Evolutionary conservation across 2,888 invertebrate genomes (phyloP).

Genomic region (Torymus tubicola): DNA sequence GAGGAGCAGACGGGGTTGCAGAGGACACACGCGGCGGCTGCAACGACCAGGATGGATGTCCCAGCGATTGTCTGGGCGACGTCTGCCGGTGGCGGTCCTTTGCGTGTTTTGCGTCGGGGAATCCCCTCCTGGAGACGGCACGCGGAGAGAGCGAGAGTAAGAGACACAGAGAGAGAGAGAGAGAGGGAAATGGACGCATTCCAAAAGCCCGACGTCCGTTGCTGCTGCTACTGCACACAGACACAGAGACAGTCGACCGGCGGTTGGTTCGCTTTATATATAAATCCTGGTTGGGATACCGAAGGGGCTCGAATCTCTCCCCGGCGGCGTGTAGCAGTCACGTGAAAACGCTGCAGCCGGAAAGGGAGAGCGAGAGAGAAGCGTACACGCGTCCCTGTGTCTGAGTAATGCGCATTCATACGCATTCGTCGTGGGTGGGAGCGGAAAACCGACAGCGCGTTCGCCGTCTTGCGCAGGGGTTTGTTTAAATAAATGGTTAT

Average conservation of each 20-base stretch:
- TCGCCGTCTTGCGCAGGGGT: slow-evolving; percentile 15
- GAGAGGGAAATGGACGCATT: slow-evolving; percentile 59
- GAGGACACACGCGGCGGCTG: neutral
- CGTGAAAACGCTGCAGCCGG: neutral
- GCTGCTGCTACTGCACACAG: neutral
- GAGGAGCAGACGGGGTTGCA: neutral
- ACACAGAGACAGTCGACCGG: no score
- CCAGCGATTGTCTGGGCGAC: slow-evolving; percentile 61
- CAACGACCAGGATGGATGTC: slow-evolving; percentile 58
- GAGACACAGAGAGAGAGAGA: slow-evolving; percentile 10
- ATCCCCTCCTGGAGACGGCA: slow-evolving; percentile 53
- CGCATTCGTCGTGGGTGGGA: slow-evolving; percentile 4
- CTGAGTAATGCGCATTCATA: slow-evolving; percentile 43
- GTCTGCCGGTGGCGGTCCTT: slow-evolving; percentile 56
- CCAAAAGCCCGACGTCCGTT: slow-evolving; percentile 53
- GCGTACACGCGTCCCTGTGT: slow-evolving; percentile 17
- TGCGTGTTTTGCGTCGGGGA: slow-evolving; percentile 48
- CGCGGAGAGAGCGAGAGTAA: slow-evolving; percentile 1
- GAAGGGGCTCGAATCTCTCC: neutral
- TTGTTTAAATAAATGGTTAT: slow-evolving; percentile 31
- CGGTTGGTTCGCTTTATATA: slow-evolving; percentile 27
- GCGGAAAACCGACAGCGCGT: neutral
- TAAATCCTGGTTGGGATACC: neutral
- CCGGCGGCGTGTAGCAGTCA: neutral
- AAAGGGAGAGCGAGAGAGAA: neutral